Base-by-base conservation (phyloP, 2,797 vertebrate genomes). In the Euphonia xanthogaster region DNA sequence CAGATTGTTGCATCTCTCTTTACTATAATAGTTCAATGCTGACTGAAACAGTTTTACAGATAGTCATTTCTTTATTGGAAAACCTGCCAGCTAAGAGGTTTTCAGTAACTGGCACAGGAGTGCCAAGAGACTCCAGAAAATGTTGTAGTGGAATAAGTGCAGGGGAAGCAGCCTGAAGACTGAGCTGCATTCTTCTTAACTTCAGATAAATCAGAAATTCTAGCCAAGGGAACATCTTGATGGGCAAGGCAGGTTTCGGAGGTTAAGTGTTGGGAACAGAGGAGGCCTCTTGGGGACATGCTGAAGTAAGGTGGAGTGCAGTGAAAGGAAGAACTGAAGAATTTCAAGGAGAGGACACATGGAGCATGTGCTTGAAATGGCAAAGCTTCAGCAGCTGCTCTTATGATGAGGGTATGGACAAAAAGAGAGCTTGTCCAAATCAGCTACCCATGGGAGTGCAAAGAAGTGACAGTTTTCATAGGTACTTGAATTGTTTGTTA, bases 221-320 rank as follows among this genome's bases (percentile, higher is more conserved):
- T 85, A 20, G 45, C 45, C 53, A 47, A 79, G 60, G 76, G 88
- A 63, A 22, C 5, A 3, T 74, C 44, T 86, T 97, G 96, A 97
- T 93, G 82, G 96, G 97, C 97, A 94, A 96, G 95, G 65, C 76
- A 63, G 90, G 83, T 97, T 97, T 96, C 92, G 94, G 75, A 96
- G 96, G 97, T 98, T 93, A 97, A 97, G 95, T 95, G 81, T 16
- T 95, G 95, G 94, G 94, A 93, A 74, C 82, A 94, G 92, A 45
- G 89, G 80, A 97, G 91, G 93, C 95, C 96, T 97, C 93, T 57
- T 96, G 84, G 60, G 88, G 97, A 96, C 96, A 70, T 93, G 93
- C 90, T 5, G 0, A 86, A 94, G 84, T 74, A 13, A 92, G 81
- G 90, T 86, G 87, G 92, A 93, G 71, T 54, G 71, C 65, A 88